phyloP scores from a whole-genome alignment of 2,113 vertebrate genomes.

The Crotalus tigris region DNA sequence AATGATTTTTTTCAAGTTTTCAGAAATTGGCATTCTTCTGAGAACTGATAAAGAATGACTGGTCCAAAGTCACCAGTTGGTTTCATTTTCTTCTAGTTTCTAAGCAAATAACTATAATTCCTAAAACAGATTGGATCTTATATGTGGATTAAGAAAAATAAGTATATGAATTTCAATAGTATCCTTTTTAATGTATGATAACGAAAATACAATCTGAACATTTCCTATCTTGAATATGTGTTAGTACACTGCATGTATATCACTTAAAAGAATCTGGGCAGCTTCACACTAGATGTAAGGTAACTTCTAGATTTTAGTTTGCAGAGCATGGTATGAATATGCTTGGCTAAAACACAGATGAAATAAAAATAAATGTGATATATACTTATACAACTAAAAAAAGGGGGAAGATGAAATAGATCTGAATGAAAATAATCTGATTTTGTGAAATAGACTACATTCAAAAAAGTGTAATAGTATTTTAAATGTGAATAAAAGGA shows the following conservation, averaged over 20 bases:
- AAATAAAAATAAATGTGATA: background rate
- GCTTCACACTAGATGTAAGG: background rate
- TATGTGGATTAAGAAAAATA: background rate
- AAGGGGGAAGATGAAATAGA: background rate
- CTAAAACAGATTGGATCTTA: background rate
- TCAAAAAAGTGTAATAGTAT: background rate
- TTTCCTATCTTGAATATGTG: background rate
- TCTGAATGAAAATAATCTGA: background rate
- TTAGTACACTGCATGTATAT: background rate
- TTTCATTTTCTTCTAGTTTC: background rate
- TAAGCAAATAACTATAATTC: background rate
- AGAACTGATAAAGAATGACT: background rate
- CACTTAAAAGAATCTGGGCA: background rate
- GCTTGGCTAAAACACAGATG: background rate
- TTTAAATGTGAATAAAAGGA: background rate
- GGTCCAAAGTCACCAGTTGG: background rate
- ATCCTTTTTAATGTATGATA: background rate
- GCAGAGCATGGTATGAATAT: background rate
- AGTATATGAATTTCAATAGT: background rate
- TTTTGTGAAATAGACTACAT: background rate
- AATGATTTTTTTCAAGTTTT: background rate
- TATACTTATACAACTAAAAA: background rate
- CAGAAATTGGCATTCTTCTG: background rate
- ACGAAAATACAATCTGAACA: background rate
- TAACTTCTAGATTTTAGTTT: background rate